These are phyloP conservation scores for Zelostemma sp. DNA, from an alignment of 1,140 invertebrate species.

Conservation along the genomic window DNA sequence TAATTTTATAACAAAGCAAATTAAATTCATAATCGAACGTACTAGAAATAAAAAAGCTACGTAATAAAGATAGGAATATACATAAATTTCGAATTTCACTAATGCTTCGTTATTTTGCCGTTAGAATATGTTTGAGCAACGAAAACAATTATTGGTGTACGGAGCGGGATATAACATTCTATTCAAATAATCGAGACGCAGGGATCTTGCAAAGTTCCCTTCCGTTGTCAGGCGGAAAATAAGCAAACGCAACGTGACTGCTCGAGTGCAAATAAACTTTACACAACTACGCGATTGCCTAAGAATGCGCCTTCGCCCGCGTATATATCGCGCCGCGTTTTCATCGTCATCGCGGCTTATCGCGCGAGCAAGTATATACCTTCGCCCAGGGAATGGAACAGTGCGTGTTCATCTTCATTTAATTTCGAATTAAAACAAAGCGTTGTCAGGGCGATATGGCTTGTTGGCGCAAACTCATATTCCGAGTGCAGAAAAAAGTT, in stretches of 20 bases:
- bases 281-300: conserved; percentile 50
- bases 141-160: conserved; percentile 36
- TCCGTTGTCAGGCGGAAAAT: conserved; percentile 39
- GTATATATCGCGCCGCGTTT: background rate
- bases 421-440: conserved; percentile 26
- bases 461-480: conserved; percentile 9
- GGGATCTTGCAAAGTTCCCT: conserved; percentile 11
- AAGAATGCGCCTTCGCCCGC: conserved; percentile 44
- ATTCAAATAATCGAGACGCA: conserved; percentile 6
- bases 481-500: conserved; percentile 6
- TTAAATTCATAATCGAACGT: no score
- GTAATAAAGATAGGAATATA: no score
- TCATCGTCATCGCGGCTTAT: conserved; percentile 27
- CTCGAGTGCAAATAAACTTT: conserved; percentile 53
- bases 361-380: conserved; percentile 24
- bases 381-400: background rate
- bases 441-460: conserved; percentile 2
- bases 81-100: conserved; percentile 3
- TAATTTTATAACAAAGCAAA: no score
- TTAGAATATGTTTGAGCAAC: no score
- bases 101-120: conserved; percentile 26
- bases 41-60: no score
- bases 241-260: conserved; percentile 37
- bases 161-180: conserved; percentile 8
- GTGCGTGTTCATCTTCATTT: conserved; percentile 26